phyloP scores from a whole-genome alignment of 2,888 invertebrate genomes.

The Hedychridium roseum region DNA sequence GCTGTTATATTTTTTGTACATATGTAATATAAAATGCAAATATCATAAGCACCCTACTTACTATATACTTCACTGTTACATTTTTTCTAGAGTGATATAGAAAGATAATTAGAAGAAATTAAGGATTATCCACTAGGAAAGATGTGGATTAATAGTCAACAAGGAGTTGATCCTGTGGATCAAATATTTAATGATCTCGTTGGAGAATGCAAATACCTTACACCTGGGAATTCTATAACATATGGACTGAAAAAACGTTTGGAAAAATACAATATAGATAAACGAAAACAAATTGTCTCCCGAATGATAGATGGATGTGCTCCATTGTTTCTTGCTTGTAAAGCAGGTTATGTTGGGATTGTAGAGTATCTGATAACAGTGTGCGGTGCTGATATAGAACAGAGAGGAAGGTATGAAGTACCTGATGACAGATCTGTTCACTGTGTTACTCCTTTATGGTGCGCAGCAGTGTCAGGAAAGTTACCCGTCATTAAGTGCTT shows the following conservation, averaged over 20 bases:
- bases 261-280: slow-evolving; percentile 69
- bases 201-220: slow-evolving; percentile 72
- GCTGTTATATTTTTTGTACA: no score
- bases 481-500: slow-evolving; percentile 80
- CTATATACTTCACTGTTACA: no score
- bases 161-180: slow-evolving; percentile 54
- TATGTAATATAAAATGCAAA: no score
- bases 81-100: no score
- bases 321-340: slow-evolving; percentile 81
- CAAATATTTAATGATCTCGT: slow-evolving; percentile 71
- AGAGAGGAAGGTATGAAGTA: slow-evolving; percentile 84
- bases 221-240: slow-evolving; percentile 74
- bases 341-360: slow-evolving; percentile 82
- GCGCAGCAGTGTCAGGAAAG: slow-evolving; percentile 88
- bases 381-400: slow-evolving; percentile 87
- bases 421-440: slow-evolving; percentile 83
- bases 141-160: slow-evolving; percentile 13
- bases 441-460: slow-evolving; percentile 90
- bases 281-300: slow-evolving; percentile 74
- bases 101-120: no score
- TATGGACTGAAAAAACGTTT: slow-evolving; percentile 67
- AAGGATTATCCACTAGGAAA: not conserved
- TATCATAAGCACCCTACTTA: no score
- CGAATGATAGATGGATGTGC: slow-evolving; percentile 80
- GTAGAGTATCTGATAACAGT: slow-evolving; percentile 85